Evolutionary conservation across 2,888 invertebrate genomes (phyloP), one percentile per base, ranked within the genome.

Genomic region (Eucera pruinosa): DNA sequence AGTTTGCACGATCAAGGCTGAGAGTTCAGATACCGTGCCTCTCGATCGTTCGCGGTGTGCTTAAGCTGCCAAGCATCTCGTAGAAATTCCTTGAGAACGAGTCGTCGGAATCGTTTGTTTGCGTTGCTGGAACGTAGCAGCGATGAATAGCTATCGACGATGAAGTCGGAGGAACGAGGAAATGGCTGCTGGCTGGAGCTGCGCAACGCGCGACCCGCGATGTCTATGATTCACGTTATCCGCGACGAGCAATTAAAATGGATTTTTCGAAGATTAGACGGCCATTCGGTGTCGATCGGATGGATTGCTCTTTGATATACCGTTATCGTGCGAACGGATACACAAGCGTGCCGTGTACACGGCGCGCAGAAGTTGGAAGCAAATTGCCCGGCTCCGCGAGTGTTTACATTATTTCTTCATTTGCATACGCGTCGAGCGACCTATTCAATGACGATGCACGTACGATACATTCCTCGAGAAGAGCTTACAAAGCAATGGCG

Each of bases 341-440:
- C 15, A 20, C 20, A 11, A 3, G 11, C 30, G n/a, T 48, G n/a
- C n/a, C n/a, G n/a, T n/a, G n/a, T n/a, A n/a, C n/a, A n/a, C n/a
- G n/a, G n/a, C n/a, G n/a, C n/a, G n/a, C n/a, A n/a, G n/a, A n/a
- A n/a, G 43, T 62, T 52, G 20, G 45, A 23, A 60, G 66, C 79
- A 57, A 75, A 52, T 71, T 68, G 50, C 20, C 33, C 64, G 52
- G 55, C 27, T 55, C 64, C 62, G 57, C 65, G 48, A 62, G 62
- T 36, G 72, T 81, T 50, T 71, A 58, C 60, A 62, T 58, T 47
- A 60, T 69, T 74, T 43, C 43, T 45, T 57, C 65, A 78, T 81
- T 82, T 82, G 55, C 80, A 82, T 80, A 74, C 52, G 39, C 45
- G 70, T 48, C 36, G 52, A 43, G 52, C 77, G 80, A 80, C 54